phyloP scores from a whole-genome alignment of 2,888 invertebrate species.

The Tridacna gigas region DNA sequence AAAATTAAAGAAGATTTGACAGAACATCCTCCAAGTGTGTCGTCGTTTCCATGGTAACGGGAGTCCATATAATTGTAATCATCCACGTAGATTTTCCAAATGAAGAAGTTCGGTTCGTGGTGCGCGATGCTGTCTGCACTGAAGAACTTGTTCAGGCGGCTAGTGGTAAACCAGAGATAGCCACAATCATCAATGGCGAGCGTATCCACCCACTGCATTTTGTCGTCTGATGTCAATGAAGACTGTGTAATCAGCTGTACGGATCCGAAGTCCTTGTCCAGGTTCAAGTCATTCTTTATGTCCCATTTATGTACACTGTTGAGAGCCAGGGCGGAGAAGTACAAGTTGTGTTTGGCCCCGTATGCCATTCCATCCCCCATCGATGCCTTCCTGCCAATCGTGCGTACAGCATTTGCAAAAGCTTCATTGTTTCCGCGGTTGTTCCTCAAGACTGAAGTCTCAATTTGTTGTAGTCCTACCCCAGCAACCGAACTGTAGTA shows the following conservation, averaged over 20 bases:
- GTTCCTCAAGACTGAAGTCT: constrained; percentile 60
- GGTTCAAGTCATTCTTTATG: constrained; percentile 32
- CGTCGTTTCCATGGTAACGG: constrained; percentile 8
- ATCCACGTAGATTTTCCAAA: constrained; percentile 65
- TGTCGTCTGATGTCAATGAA: constrained; percentile 55
- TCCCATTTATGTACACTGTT: constrained; percentile 66
- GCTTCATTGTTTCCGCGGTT: constrained; percentile 30
- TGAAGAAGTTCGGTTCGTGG: constrained; percentile 63
- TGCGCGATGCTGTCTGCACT: constrained; percentile 51
- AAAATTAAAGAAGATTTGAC: neutral
- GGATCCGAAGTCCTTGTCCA: constrained; percentile 31
- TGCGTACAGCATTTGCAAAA: constrained; percentile 54
- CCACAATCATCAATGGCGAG: constrained; percentile 64
- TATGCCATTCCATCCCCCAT: constrained; percentile 68
- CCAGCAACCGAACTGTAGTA: constrained; percentile 70
- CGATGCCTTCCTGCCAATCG: constrained; percentile 58
- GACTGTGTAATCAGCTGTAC: constrained; percentile 42
- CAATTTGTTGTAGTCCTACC: constrained; percentile 62
- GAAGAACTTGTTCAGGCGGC: constrained; percentile 66
- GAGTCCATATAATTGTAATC: constrained; percentile 63
- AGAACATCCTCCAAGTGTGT: constrained; percentile 9
- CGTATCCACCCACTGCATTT: constrained; percentile 69
- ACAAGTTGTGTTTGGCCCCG: constrained; percentile 58
- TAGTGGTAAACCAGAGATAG: constrained; percentile 70
- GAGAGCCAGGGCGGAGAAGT: constrained; percentile 61